Percentiles rank a stretch among this genome's conserved stretches.
phyloP scores from a whole-genome alignment of 1,140 invertebrate species.

The Pseudomyrmex sp. region DNA sequence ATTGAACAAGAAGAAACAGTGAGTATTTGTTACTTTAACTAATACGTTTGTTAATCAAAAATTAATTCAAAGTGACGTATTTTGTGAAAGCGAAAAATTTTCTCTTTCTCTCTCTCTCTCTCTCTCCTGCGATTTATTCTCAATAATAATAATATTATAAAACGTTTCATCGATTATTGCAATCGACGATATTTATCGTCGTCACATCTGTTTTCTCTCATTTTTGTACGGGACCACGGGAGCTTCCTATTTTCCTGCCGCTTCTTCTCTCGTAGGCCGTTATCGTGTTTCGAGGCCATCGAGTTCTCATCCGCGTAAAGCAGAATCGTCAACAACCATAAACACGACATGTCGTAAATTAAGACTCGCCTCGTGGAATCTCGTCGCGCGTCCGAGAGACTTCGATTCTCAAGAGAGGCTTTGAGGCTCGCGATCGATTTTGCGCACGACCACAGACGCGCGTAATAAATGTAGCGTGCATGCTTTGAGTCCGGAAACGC shows the following conservation, averaged over 20 bases:
- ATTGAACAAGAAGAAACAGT: background rate
- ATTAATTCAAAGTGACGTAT: no score
- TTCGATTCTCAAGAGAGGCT: conserved; percentile 12
- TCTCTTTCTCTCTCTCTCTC: no score
- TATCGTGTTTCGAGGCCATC: conserved; percentile 37
- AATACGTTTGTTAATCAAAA: no score
- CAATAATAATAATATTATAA: no score
- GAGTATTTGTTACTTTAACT: no score
- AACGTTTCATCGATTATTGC: background rate
- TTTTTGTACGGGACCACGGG: background rate
- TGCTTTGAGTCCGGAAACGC: no score
- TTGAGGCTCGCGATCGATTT: conserved; percentile 24
- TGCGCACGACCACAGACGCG: conserved; percentile 3
- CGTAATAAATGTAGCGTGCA: background rate
- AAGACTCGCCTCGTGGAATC: conserved; percentile 33
- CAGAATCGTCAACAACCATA: conserved; percentile 38
- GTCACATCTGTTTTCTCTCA: background rate
- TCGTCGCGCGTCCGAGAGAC: conserved; percentile 27
- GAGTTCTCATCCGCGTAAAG: conserved; percentile 41
- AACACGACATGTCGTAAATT: conserved; percentile 50
- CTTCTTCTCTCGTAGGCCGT: conserved; percentile 3
- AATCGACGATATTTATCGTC: background rate
- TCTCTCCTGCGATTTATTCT: no score
- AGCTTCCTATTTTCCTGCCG: no score
- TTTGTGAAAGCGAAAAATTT: no score